Evolutionary conservation across 37 sponge, comb jelly and placozoan genomes (phyloP), one percentile per base, ranked within the genome.

Genomic region (Axinella damicornis): DNA sequence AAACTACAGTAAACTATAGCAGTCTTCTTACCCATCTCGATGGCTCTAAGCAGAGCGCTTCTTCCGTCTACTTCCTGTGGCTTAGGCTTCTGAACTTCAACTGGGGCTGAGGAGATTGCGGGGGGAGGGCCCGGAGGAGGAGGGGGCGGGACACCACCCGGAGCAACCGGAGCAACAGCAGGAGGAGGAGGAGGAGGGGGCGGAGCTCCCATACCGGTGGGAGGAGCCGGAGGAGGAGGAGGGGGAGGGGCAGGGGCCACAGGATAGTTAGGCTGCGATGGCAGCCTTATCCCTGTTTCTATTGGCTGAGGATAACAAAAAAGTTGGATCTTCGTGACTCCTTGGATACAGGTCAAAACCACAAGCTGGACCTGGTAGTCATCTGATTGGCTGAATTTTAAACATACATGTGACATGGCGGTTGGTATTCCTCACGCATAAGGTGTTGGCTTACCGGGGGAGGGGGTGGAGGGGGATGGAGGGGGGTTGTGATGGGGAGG

Each of bases 151-250:
- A 37, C 20, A n/a, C n/a, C 28, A 11, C 19, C 32, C 4, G 66
- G 38, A 0, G 40, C 57, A 16, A 69, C 55, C 19, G 77, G 76
- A n/a, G n/a, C n/a, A n/a, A n/a, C n/a, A n/a, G n/a, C n/a, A 13
- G 87, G 77, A 22, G 78, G 67, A 27, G 83, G 92, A 37, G 92
- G 87, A 61, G 85, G 73, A 15, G 85, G 77, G 30, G 81, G 34
- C 0, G 28, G 12, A 41, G 16, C 66, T 57, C 41, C 17, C 17
- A 13, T 33, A 6, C 52, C 38, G 2, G 54, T 22, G 12, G 66
- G 25, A 35, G 82, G 31, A 38, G n/a, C 28, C n/a, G 39, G 16
- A 30, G 63, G 67, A 18, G 55, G 33, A 46, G 65, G 58, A 32
- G 79, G 65, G 16, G 79, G 79, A 38, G 79, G 79, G 21, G 65